These are phyloP conservation scores for Dendrolimus punctatus DNA, from an alignment of 1,140 invertebrate genomes.

Conservation along the genomic window DNA sequence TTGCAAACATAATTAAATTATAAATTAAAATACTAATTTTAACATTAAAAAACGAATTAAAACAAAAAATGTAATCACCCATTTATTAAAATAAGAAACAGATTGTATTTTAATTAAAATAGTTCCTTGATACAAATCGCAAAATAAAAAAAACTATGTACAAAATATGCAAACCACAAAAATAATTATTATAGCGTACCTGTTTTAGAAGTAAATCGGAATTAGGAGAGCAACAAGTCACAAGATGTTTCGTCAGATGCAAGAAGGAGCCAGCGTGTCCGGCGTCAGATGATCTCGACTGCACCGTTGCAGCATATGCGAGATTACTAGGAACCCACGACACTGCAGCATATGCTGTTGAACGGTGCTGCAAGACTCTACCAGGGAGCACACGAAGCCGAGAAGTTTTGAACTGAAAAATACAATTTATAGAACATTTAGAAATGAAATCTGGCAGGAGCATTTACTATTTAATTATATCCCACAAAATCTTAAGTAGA, in stretches of 20 bases:
- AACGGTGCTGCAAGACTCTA: slow-evolving; percentile 96
- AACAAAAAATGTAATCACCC: too few species aligned
- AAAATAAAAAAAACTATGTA: background rate
- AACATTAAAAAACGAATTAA: too few species aligned
- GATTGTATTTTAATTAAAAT: background rate
- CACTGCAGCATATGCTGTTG: slow-evolving; percentile 99
- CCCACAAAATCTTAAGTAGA: background rate
- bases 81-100: too few species aligned
- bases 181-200: slow-evolving; percentile 70
- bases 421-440: slow-evolving; percentile 16
- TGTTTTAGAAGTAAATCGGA: slow-evolving; percentile 96
- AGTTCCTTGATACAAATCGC: background rate
- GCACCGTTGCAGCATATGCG: slow-evolving; percentile 95
- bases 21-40: too few species aligned
- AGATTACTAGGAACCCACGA: slow-evolving; percentile 97
- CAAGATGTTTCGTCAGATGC: slow-evolving; percentile 95
- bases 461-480: background rate
- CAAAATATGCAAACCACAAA: background rate
- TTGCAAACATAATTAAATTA: too few species aligned
- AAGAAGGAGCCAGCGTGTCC: slow-evolving; percentile 95
- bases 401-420: slow-evolving; percentile 93
- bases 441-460: background rate
- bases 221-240: slow-evolving; percentile 93
- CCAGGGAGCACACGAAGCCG: slow-evolving; percentile 96
- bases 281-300: slow-evolving; percentile 94